Evolutionary conservation across 2,113 vertebrate species (phyloP).

Genomic region (Hoplias malabaricus): DNA sequence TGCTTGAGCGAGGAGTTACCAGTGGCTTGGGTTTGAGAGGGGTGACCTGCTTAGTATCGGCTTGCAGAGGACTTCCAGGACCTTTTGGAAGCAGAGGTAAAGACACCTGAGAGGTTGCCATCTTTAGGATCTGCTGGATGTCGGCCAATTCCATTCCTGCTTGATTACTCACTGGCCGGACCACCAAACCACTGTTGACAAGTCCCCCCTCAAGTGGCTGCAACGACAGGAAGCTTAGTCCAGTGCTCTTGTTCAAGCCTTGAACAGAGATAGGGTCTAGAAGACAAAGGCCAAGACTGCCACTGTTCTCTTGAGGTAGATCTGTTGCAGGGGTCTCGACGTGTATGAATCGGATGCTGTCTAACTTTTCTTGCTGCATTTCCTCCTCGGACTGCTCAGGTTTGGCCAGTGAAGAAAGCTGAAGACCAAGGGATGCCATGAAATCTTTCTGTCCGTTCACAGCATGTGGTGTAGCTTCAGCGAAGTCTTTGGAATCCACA

Average conservation of each 20-base stretch:
- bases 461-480: constrained; percentile 55
- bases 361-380: constrained; percentile 73
- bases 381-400: constrained; percentile 75
- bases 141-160: constrained; percentile 86
- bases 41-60: constrained; percentile 85
- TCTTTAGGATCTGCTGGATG: constrained; percentile 95
- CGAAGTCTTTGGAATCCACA: constrained; percentile 56
- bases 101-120: constrained; percentile 85
- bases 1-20: constrained; percentile 83
- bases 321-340: constrained; percentile 84
- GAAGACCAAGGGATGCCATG: constrained; percentile 85
- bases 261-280: constrained; percentile 82
- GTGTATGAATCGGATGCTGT: constrained; percentile 85
- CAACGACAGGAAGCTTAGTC: constrained; percentile 83
- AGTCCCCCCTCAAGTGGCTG: constrained; percentile 91
- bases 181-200: constrained; percentile 83
- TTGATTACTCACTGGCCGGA: constrained; percentile 79
- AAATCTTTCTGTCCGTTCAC: constrained; percentile 72
- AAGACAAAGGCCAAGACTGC: constrained; percentile 79
- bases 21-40: constrained; percentile 92
- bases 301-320: constrained; percentile 86
- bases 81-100: constrained; percentile 87
- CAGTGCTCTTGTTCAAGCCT: constrained; percentile 81
- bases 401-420: constrained; percentile 81
- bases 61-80: constrained; percentile 75